Base-by-base conservation (phyloP, 2,888 invertebrate genomes). In the Lasiommata megera region DNA sequence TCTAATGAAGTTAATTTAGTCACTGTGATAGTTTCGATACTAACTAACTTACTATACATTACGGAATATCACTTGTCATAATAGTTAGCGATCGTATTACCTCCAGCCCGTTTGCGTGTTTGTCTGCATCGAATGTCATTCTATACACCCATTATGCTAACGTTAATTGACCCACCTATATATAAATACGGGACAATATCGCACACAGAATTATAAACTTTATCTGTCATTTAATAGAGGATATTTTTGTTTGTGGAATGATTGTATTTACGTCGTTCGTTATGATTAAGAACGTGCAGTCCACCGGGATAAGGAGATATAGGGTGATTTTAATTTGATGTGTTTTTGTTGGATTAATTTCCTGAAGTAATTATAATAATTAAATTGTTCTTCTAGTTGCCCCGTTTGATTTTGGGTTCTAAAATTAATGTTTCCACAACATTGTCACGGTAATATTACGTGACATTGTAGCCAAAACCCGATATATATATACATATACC, bases 241-340 rank as follows among this genome's bases (percentile, higher is more conserved):
- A 0, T 8, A 5, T n/a, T 40, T 40, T 51, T 1, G 8, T 38
- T 29, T 51, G 40, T 16, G 6, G 0, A 6, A 16, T 7, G 5
- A 8, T 23, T 36, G 12, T 12, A 40, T 18, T 29, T 51, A 16
- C 6, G 38, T 16, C 12, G 11, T 29, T 40, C 28, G 38, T 14
- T 38, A 16, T 40, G 14, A 46, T 72, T 74, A 72, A 73, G 3
- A 18, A 77, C 74, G 67, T 72, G 68, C 67, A 71, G 72, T 71
- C 78, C 70, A 44, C 47, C 16, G 61, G 76, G 78, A 77, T 71
- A 73, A 65, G 62, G 63, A 48, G 74, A 66, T 77, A 80, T 74
- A 75, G 77, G 70, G 17, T 72, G 81, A 65, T 74, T 70, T 67
- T 67, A 69, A 73, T 62, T 62, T 64, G 16, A 46, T 16, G 6